phyloP scores from a whole-genome alignment of 2,797 vertebrate genomes.

The Smutsia gigantea region DNA sequence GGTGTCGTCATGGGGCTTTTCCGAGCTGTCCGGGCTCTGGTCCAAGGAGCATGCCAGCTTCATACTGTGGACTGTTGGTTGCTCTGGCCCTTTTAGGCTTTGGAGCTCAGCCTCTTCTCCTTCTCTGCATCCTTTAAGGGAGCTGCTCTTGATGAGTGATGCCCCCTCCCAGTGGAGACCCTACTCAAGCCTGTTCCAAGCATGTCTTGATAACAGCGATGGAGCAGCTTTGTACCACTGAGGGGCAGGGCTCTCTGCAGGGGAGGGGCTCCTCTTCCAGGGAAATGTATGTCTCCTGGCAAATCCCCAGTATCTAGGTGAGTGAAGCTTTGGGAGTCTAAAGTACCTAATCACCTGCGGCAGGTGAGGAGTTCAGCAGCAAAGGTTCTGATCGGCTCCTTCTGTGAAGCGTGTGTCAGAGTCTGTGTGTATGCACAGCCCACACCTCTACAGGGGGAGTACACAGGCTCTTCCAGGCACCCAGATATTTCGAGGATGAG shows the following conservation, averaged over 20 bases:
- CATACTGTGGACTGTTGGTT: rapidly evolving
- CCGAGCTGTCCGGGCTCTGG: not conserved
- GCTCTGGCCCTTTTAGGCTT: not conserved
- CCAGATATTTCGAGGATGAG: not conserved
- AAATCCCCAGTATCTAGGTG: not conserved
- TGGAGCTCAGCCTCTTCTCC: not conserved
- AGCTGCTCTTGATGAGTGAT: not conserved
- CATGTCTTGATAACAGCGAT: rapidly evolving
- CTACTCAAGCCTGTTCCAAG: not conserved
- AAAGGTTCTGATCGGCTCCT: not conserved
- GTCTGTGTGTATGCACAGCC: not conserved
- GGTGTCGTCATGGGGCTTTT: rapidly evolving
- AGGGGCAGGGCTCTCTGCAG: not conserved
- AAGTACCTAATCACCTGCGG: not conserved
- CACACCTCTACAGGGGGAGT: not conserved
- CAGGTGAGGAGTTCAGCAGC: not conserved
- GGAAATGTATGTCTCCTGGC: not conserved
- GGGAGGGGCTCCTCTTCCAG: not conserved
- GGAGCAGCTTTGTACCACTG: rapidly evolving
- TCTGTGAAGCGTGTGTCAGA: not conserved
- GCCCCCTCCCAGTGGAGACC: not conserved
- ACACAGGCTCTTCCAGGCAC: not conserved
- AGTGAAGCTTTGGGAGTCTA: not conserved
- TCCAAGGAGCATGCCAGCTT: not conserved
- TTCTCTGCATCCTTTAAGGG: not conserved